Evolutionary conservation across 2,888 invertebrate species (phyloP), one percentile per base, ranked within the genome.

Genomic region (Cyaniris semiargus): DNA sequence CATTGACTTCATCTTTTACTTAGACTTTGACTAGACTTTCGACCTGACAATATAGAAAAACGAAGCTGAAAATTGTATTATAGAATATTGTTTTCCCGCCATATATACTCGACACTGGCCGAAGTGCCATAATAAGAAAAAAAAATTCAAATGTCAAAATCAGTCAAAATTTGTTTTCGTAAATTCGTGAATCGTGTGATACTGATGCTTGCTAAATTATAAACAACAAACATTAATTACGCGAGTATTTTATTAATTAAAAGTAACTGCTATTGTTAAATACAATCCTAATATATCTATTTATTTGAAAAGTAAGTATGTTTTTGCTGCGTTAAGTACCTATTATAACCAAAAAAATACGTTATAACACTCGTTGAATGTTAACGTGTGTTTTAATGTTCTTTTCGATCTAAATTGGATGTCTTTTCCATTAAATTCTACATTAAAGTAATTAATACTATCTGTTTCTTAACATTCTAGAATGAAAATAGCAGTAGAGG

Each of bases 401-500:
- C 23, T 27, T 60, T 60, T 60, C 21, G 10, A 23, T 2, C 21
- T 21, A 10, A 21, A 60, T 21, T 21, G n/a, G n/a, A 56, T 34
- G 34, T 34, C 38, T 10, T 38, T 38, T 38, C 21, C 7, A n/a
- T 34, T 34, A 7, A 21, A 58, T n/a, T 21, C n/a, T 8, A 58
- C 3, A n/a, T 1, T 31, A 70, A 38, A 38, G 38, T 38, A 38
- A 70, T 13, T 15, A 70, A 70, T 13, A 15, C 8, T 27, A 70
- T 27, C 27, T 70, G 31, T 21, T 70, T 23, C 23, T 48, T 23
- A 15, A 44, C 4, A 38, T 23, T 48, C 6, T 10, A 74, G 85
- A 85, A 98, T 98, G 98, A 97, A 97, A 92, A 96, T 99, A 78
- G 99, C 99, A 0, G 95, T 99, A 0, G 99, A 98, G 94, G 99